These are phyloP conservation scores for Lateolabrax maculatus DNA, from an alignment of 2,797 vertebrate species.

Conservation along the genomic window DNA sequence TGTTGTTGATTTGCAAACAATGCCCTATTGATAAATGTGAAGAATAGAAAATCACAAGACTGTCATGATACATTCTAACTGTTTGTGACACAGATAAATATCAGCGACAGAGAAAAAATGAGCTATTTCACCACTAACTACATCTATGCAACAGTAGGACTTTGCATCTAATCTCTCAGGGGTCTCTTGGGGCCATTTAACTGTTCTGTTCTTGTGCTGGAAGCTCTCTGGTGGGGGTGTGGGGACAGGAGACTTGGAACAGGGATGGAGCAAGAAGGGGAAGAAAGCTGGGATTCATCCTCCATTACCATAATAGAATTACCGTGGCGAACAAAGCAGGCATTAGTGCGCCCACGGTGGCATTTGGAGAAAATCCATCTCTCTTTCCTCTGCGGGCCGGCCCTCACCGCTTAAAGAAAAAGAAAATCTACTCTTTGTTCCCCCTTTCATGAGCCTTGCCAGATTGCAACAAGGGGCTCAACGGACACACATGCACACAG, in stretches of 20 bases:
- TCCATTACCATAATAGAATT: slow-evolving; percentile 81
- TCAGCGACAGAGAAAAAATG: slow-evolving; percentile 14
- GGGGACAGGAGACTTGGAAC: slow-evolving; percentile 39
- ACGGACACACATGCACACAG: slow-evolving; percentile 37
- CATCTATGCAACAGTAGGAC: slow-evolving; percentile 31
- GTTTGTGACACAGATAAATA: slow-evolving; percentile 25
- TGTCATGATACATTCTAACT: slow-evolving; percentile 22
- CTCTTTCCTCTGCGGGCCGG: slow-evolving; percentile 63
- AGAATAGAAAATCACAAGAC: slow-evolving; percentile 4
- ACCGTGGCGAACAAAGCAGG: slow-evolving; percentile 74
- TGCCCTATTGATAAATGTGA: slow-evolving; percentile 13
- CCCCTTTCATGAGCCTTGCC: slow-evolving; percentile 58
- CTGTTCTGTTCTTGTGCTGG: slow-evolving; percentile 60
- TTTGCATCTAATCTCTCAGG: slow-evolving; percentile 52
- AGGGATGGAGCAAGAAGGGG: slow-evolving; percentile 46
- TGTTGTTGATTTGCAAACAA: slow-evolving; percentile 38
- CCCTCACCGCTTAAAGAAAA: slow-evolving; percentile 61
- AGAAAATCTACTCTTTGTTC: slow-evolving; percentile 70
- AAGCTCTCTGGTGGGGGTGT: slow-evolving; percentile 44
- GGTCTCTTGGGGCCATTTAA: slow-evolving; percentile 57
- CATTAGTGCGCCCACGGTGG: slow-evolving; percentile 69
- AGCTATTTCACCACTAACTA: slow-evolving; percentile 14
- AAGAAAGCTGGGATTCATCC: slow-evolving; percentile 66
- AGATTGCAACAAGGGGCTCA: slow-evolving; percentile 53
- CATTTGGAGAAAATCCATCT: slow-evolving; percentile 80